Base-by-base conservation (phyloP, 2,113 vertebrate genomes). In the Lethenteron camtschaticum region DNA sequence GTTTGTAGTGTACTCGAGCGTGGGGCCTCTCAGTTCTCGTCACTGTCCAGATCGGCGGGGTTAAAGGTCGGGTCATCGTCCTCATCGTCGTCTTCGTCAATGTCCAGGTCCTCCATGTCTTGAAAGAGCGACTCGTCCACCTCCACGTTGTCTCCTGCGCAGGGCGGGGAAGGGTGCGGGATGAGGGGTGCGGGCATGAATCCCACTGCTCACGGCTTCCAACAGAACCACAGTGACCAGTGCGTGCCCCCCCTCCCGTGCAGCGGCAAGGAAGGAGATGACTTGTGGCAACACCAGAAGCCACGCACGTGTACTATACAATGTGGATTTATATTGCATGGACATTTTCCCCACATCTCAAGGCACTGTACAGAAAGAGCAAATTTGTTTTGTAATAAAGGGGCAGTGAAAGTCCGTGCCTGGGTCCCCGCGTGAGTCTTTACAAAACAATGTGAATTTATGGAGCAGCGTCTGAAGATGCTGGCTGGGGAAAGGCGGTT, bases 101-200 rank as follows among this genome's bases (percentile, higher is more conserved):
- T 76, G 70, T 95, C 89, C 78, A 96, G 79, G 76, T 97, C 90
- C 71, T 96, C 92, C 76, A 97, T 88, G 76, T 97, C 92, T 78
- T 97, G 91, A 77, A 97, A 96, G 63, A 97, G 81, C 1, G 92
- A 97, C 78, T 97, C 91, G 60, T 97, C 91, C 73, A 97, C 92
- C 72, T 97, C 90, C 74, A 97, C 89, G 0, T 77, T 96, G 79
- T 95, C 96, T 75, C 87, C 92, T 79, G 79, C 90, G 92, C 79
- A 59, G 75, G 73, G 11, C 14, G 59, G 73, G 70, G 60, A 63
- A 13, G 16, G 59, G 56, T 12, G 69, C 57, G 56, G 55, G 58
- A 57, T 69, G 12, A 57, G 59, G 57, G 58, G 69, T 68, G 14
- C 9, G n/a, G 55, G 56, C 10, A 57, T 68, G 69, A n/a, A n/a